phyloP scores from a whole-genome alignment of 2,888 invertebrate species.

The Colostygia pectinataria region DNA sequence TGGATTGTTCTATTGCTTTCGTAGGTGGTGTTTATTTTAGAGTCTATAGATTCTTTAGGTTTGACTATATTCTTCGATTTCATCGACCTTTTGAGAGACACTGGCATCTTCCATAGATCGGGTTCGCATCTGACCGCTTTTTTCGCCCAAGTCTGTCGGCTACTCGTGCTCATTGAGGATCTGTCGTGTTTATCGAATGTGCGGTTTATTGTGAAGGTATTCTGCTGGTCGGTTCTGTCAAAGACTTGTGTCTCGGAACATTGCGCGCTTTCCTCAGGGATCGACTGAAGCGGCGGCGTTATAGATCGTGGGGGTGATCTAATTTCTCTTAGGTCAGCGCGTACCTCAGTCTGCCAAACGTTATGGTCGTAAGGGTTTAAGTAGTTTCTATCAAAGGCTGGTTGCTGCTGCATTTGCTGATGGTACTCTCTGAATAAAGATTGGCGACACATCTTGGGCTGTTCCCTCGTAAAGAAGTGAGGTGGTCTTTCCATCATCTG shows the following conservation, averaged over 20 bases:
- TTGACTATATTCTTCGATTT: conserved; percentile 51
- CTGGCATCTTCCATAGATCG: conserved; percentile 69
- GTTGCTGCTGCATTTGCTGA: conserved; percentile 42
- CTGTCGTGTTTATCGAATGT: conserved; percentile 66
- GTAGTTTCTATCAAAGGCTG: conserved; percentile 49
- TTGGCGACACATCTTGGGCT: conserved; percentile 64
- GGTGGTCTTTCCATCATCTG: conserved; percentile 55
- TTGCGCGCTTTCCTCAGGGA: conserved; percentile 76
- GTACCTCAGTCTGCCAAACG: conserved; percentile 63
- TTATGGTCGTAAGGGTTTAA: conserved; percentile 52
- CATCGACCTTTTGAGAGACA: conserved; percentile 48
- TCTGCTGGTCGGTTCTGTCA: conserved; percentile 58
- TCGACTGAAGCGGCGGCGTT: conserved; percentile 70
- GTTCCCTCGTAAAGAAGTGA: conserved; percentile 51
- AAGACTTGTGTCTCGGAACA: conserved; percentile 59
- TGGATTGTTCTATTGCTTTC: conserved; percentile 69
- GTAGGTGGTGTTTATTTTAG: conserved; percentile 51
- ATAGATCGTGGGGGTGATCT: conserved; percentile 68
- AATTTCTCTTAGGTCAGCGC: conserved; percentile 37
- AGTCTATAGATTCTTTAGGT: conserved; percentile 45
- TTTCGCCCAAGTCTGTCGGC: conserved; percentile 67
- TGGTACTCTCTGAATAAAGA: conserved; percentile 67
- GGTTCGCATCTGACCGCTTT: conserved; percentile 62
- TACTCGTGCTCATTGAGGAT: conserved; percentile 43
- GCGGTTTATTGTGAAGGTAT: conserved; percentile 70